Conservation (phyloP, 2,888 invertebrate species). For the Dusona sp. region DNA sequence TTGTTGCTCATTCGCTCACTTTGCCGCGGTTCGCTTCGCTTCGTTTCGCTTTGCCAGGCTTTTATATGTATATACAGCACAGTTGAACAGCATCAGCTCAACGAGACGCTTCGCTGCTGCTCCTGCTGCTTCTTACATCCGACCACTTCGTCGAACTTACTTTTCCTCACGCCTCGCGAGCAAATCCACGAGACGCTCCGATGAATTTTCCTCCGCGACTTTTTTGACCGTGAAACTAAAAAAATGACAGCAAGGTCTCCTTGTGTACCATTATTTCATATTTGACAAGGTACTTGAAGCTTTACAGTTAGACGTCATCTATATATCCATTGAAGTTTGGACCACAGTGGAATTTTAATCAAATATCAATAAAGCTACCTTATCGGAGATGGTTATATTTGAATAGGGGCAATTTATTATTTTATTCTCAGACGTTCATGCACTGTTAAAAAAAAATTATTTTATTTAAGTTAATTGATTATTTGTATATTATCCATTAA, state of each 20-base stretch:
- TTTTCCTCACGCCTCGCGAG: constrained; percentile 64
- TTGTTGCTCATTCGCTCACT: constrained; percentile 72
- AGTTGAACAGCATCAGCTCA: constrained; percentile 56
- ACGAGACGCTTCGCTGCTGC: constrained; percentile 57
- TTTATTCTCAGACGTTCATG: too few species aligned
- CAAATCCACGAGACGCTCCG: constrained; percentile 53
- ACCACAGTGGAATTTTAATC: not conserved
- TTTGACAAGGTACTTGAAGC: not conserved
- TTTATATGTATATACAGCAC: constrained; percentile 46
- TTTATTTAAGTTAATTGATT: too few species aligned
- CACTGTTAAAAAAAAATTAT: too few species aligned
- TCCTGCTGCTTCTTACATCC: constrained; percentile 61
- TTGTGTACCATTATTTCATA: not conserved
- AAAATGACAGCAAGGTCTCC: not conserved
- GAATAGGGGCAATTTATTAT: too few species aligned
- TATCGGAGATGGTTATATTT: too few species aligned
- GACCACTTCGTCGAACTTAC: constrained; percentile 49
- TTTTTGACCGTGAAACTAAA: constrained; percentile 2
- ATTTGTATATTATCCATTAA: too few species aligned
- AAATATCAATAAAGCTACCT: not conserved
- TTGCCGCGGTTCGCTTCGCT: constrained; percentile 77
- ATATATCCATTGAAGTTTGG: not conserved
- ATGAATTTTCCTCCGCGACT: constrained; percentile 31
- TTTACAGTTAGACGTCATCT: not conserved
- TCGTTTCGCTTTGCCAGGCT: constrained; percentile 76